A percentile compares a stretch with the other conserved stretches of the same genome.
These are phyloP conservation scores for Glareola pratincola DNA, from an alignment of 2,113 vertebrate species.

Conservation along the genomic window DNA sequence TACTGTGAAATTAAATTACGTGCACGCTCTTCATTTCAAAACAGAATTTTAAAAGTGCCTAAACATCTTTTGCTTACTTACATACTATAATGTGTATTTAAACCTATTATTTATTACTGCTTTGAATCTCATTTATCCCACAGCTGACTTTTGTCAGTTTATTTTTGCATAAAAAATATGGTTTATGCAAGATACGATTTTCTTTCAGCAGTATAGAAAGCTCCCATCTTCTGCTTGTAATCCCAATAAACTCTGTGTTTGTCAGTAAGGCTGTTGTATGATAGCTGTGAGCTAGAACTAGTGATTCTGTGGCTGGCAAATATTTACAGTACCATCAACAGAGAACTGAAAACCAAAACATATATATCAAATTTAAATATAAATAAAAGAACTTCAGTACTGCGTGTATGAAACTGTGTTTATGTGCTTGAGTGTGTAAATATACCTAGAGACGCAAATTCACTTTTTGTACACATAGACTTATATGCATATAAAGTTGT, in stretches of 20 bases:
- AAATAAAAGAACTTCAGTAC: background rate
- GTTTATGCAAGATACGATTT: constrained; percentile 43
- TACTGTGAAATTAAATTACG: constrained; percentile 54
- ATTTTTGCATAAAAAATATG: background rate
- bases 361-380: background rate
- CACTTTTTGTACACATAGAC: background rate
- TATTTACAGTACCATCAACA: background rate
- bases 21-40: constrained; percentile 43
- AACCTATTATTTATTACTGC: too few relatives aligned
- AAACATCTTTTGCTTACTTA: constrained; percentile 54
- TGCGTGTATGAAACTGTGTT: background rate
- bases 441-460: background rate
- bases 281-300: background rate
- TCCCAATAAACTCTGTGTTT: background rate
- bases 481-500: background rate
- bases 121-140: too few relatives aligned
- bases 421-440: background rate
- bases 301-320: background rate
- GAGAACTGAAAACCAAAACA: background rate
- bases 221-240: background rate
- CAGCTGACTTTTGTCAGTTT: too few relatives aligned
- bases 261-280: background rate
- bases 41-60: constrained; percentile 39
- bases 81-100: constrained; percentile 3
- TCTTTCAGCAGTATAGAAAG: constrained; percentile 13